Evolutionary conservation across 2,113 vertebrate species (phyloP).

Genomic region (Sterrhoptilus dennistouni): DNA sequence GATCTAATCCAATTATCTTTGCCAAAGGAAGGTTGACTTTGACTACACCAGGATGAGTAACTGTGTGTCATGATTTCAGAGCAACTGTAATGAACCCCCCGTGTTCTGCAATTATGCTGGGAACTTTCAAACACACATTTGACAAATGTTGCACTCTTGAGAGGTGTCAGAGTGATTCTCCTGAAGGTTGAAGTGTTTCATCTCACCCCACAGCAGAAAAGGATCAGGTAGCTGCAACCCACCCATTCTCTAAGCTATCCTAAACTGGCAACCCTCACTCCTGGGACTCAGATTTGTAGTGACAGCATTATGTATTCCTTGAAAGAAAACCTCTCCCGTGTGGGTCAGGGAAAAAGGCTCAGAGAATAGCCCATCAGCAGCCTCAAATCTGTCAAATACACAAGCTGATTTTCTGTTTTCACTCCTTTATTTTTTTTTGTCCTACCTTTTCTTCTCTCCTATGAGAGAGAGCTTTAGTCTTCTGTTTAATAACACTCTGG

Average conservation of each 20-base stretch:
- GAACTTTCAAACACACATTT: neutral
- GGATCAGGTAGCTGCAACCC: neutral
- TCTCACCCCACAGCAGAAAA: neutral
- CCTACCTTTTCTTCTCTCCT: neutral
- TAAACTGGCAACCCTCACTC: fast-evolving
- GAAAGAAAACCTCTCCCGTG: neutral
- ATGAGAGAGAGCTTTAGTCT: neutral
- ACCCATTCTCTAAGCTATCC: neutral
- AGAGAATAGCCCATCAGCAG: neutral
- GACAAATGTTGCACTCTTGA: neutral
- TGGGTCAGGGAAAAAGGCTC: neutral
- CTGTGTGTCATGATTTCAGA: neutral
- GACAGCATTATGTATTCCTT: neutral
- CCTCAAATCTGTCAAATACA: neutral
- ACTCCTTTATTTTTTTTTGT: neutral
- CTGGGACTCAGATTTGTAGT: neutral
- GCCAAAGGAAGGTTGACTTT: slow-evolving; percentile 22
- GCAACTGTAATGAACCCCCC: neutral
- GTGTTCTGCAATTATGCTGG: neutral
- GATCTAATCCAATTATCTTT: slow-evolving; percentile 31
- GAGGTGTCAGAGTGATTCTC: neutral
- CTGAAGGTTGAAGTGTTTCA: neutral
- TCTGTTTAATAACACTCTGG: neutral
- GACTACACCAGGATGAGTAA: neutral
- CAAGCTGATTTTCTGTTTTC: neutral